phyloP scores from a whole-genome alignment of 2,888 invertebrate species.

The Agriotes lineatus region DNA sequence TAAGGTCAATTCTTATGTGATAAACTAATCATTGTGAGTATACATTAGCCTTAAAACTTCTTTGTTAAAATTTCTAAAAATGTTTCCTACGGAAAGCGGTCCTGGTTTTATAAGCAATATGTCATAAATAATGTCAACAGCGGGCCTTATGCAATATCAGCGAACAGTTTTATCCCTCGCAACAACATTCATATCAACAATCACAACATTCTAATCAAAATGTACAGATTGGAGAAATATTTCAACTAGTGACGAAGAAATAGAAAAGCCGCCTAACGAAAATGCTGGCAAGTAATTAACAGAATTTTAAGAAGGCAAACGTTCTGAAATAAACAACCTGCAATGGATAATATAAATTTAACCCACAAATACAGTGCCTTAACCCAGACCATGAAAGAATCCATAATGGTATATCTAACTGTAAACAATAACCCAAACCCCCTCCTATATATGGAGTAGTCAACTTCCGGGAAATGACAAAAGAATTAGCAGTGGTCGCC shows the following conservation, averaged over 20 bases:
- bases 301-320: too few relatives aligned
- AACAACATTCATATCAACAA: background rate
- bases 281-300: too few relatives aligned
- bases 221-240: background rate
- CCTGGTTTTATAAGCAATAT: background rate
- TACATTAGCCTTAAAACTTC: too few relatives aligned
- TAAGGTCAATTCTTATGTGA: background rate
- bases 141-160: background rate
- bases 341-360: background rate
- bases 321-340: background rate
- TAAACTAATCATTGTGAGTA: background rate
- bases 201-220: background rate
- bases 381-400: background rate
- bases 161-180: background rate
- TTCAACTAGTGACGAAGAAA: too few relatives aligned
- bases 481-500: background rate
- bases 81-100: constrained; percentile 15
- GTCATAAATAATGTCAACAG: background rate
- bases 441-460: constrained; percentile 2
- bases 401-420: too few relatives aligned
- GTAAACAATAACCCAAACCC: too few relatives aligned
- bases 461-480: background rate
- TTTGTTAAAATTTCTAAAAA: background rate
- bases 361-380: background rate
- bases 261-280: too few relatives aligned